Base-by-base conservation (phyloP, 2,113 vertebrate species). In the Jaculus jaculus region DNA sequence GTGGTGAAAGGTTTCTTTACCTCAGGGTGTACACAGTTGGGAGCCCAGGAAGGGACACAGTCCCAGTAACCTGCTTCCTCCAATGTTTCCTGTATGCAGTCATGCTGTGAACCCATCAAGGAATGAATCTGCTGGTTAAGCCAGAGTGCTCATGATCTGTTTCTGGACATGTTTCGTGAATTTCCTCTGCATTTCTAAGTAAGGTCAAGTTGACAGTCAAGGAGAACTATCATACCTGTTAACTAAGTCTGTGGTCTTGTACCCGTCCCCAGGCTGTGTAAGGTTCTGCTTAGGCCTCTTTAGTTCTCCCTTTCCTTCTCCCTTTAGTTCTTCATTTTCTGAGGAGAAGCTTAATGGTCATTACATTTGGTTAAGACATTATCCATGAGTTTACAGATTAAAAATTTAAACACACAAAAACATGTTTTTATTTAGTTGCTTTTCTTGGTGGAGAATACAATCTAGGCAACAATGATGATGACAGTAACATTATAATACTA, bases 281-380 rank as follows among this genome's bases (percentile, higher is more conserved):
- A 54, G 71, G 32, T 17, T 16, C 30, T 87, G 24, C 20, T 78
- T 60, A 39, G 60, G 66, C 24, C 58, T 69, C 28, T 68, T 7
- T 21, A 37, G 30, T 60, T 61, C 39, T 54, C 21, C 42, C 17
- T 86, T 78, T 79, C 51, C n/a, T 32, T 65, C 75, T 12, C 54
- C 10, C 54, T 54, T 54, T 54, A 54, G 54, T 54, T 54, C 6
- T 54, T 12, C 15, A 16, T 54, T 85, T 93, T 28, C 37, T 93
- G 28, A 80, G 77, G 61, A 79, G 26, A 60, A 63, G 60, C 54
- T 51, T 28, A 65, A 78, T 1, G 17, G n/a, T 17, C 8, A 37
- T 58, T 79, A 65, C 77, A 34, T 89, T 78, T 84, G 66, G 17
- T 75, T 74, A 94, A 61, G 81, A 65, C 5, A 39, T 87, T 90